phyloP scores from a whole-genome alignment of 2,797 vertebrate genomes.

The Euphonia xanthogaster region DNA sequence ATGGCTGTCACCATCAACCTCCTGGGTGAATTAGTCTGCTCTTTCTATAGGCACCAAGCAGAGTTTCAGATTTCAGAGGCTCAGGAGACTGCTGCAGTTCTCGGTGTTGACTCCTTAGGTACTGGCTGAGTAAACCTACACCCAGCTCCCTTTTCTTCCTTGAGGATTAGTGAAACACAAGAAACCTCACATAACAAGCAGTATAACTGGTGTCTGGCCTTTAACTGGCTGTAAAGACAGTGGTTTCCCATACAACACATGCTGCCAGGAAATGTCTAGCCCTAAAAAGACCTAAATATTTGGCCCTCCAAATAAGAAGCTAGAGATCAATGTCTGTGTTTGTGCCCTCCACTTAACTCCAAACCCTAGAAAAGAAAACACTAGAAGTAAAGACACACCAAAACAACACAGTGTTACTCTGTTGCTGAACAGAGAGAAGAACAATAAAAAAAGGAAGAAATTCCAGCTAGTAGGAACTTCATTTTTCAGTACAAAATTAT shows the following conservation, averaged over 20 bases:
- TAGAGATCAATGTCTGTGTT: neutral
- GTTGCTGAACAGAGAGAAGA: neutral
- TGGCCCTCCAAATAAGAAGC: neutral
- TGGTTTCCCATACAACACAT: neutral
- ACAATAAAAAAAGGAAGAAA: neutral
- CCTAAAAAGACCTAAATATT: neutral
- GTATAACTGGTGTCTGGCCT: neutral
- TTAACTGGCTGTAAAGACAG: neutral
- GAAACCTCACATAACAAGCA: neutral
- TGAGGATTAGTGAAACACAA: neutral
- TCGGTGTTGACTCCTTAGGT: neutral
- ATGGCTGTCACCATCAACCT: rapidly evolving
- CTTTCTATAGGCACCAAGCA: neutral
- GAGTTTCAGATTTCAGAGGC: neutral
- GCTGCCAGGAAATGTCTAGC: neutral
- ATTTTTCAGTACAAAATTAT: constrained; percentile 31
- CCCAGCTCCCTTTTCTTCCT: neutral
- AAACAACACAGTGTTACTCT: neutral
- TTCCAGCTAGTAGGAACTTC: neutral
- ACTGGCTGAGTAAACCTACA: neutral
- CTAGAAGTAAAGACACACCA: neutral
- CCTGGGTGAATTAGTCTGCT: neutral
- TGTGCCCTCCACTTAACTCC: neutral
- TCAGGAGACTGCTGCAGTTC: neutral
- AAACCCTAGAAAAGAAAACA: neutral